Evolutionary conservation across 2,888 invertebrate species (phyloP).

Genomic region (Limenitis camilla): DNA sequence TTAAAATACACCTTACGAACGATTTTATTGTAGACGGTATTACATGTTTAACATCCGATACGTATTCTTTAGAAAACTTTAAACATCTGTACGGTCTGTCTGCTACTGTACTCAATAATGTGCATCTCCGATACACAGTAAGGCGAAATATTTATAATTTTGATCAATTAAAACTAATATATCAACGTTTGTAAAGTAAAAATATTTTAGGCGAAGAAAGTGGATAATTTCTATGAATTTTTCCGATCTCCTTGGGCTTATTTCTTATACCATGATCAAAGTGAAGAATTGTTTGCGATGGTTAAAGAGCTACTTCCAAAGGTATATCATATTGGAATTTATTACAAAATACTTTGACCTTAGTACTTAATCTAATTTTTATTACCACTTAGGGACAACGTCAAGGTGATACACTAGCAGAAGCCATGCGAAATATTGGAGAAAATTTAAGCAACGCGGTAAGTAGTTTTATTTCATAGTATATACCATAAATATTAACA

Average conservation of each 20-base stretch:
- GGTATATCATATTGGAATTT: slow-evolving; percentile 32
- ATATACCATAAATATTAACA: neutral
- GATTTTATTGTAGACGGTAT: slow-evolving; percentile 74
- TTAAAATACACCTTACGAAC: slow-evolving; percentile 74
- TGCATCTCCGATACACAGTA: slow-evolving; percentile 76
- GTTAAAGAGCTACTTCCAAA: slow-evolving; percentile 58
- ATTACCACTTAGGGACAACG: slow-evolving; percentile 33
- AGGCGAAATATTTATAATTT: too few species aligned
- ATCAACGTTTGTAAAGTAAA: neutral
- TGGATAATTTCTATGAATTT: slow-evolving; percentile 79
- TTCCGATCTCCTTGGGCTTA: slow-evolving; percentile 79
- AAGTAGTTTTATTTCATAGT: neutral
- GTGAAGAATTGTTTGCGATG: slow-evolving; percentile 61
- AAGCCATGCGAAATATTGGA: slow-evolving; percentile 35
- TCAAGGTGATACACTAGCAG: slow-evolving; percentile 42
- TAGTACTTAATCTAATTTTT: neutral
- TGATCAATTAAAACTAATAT: neutral
- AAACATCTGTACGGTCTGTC: slow-evolving; percentile 80
- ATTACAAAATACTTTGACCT: neutral
- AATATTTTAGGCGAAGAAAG: slow-evolving; percentile 53
- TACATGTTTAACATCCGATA: slow-evolving; percentile 74
- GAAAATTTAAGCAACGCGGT: slow-evolving; percentile 26
- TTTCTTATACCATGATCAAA: slow-evolving; percentile 77
- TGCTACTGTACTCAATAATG: slow-evolving; percentile 79
- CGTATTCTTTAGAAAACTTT: slow-evolving; percentile 75